Evolutionary conservation across 2,888 invertebrate genomes (phyloP), one percentile per base, ranked within the genome.

Genomic region (Ethmia dodecea): DNA sequence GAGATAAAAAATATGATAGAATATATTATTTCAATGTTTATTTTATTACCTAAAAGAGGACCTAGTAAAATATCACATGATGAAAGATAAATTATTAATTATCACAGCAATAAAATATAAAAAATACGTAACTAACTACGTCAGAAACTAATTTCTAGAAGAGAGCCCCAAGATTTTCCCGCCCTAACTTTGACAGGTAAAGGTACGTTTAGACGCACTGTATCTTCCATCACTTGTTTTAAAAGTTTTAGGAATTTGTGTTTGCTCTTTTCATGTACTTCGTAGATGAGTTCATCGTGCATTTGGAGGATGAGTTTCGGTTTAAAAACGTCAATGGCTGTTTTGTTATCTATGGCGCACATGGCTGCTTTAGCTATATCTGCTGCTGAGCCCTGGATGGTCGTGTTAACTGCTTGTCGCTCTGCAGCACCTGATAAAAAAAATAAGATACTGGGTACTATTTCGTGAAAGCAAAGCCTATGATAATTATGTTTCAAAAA

Each of bases 281-380:
- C 98, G 64, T 95, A 98, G 15, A 99, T 90, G 2, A 99, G 87
- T 86, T 99, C 99, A 75, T 99, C 99, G 69, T 99, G 99, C 55
- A 99, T 87, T 70, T 98, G 97, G 13, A 99, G 83, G 2, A 98
- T 91, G 9, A 98, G 88, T 42, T 88, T 88, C 0, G 91, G 92
- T 50, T 76, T 75, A 32, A 66, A 57, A 26, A 42, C 47, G 13
- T 53, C 37, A 1, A 24, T 70, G 49, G 56, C 81, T 33, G 45
- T 71, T 65, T 62, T 86, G 8, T 81, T 72, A 50, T 96, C 92
- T 54, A 98, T 90, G 31, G 88, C 84, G 15, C 95, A 88, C 92
- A 98, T 95, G 1, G 98, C 97, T 37, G 88, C 90, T 75, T 99
- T 99, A 0, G 95, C 93, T 28, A 99, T 91, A 75, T 99, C 99